Evolutionary conservation across 2,113 vertebrate species (phyloP).

Genomic region (Thunnus thynnus): DNA sequence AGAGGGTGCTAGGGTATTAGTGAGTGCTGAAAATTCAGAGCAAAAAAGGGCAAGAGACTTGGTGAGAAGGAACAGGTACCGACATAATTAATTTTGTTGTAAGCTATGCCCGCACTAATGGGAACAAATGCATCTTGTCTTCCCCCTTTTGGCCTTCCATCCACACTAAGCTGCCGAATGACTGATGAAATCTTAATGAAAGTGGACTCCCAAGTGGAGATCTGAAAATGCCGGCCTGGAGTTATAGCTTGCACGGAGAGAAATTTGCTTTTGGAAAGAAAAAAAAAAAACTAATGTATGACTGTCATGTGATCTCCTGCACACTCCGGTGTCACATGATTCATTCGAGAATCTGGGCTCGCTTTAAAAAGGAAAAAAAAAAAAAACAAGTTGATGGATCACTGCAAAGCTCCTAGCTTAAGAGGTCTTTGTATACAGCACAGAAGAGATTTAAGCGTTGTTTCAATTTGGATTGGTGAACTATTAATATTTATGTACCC

Average conservation of each 20-base stretch:
- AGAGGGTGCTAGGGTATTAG: constrained; percentile 64
- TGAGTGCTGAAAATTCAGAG: constrained; percentile 23
- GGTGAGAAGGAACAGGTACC: background rate
- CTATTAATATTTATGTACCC: constrained; percentile 5
- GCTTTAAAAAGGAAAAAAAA: background rate
- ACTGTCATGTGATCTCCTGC: background rate
- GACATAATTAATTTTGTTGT: constrained; percentile 13
- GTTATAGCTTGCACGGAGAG: background rate
- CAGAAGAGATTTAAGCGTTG: no score
- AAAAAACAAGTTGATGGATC: background rate
- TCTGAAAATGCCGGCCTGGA: background rate
- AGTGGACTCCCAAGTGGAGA: background rate
- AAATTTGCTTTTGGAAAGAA: background rate
- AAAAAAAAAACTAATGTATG: constrained; percentile 3
- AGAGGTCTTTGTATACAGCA: no score
- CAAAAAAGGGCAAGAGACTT: constrained; percentile 5
- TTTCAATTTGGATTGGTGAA: no score
- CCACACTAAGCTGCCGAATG: background rate
- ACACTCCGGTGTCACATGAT: constrained; percentile 3
- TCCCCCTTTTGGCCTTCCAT: background rate
- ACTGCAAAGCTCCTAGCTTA: background rate
- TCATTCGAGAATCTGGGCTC: background rate
- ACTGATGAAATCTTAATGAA: constrained; percentile 13
- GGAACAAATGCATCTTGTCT: constrained; percentile 6
- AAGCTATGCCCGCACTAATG: background rate